Evolutionary conservation across 2,113 vertebrate species (phyloP), one percentile per base, ranked within the genome.

Genomic region (Apaloderma vittatum): DNA sequence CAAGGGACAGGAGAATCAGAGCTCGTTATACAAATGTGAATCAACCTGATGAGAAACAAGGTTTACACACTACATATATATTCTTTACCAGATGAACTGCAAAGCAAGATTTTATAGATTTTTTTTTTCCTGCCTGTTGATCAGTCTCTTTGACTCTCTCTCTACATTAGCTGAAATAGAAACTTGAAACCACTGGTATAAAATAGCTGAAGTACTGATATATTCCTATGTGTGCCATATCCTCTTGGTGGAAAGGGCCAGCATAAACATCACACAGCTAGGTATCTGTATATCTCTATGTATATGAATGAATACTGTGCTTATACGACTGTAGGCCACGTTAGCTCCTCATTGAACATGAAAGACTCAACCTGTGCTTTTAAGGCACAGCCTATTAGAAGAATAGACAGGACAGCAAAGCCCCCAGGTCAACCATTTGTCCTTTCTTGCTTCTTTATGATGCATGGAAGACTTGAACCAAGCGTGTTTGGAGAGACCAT

Each of bases 31-130:
- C 2, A 4, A 91, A 82, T 79, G 40, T 11, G 1, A 62, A 84
- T 66, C 32, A 85, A 63, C 54, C 81, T 65, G 66, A 37, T 26
- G 27, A 94, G 88, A 85, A 92, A 88, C 58, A 81, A 92, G 73
- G 48, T 94, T 95, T 96, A 90, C 70, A 79, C 57, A 51, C 32
- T 29, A 58, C 12, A 40, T 20, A 12, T 43, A 75, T 72, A 91
- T 92, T 66, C 93, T 92, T 91, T 72, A 63, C 77, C 75, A 74
- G 73, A 78, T 26, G 49, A 93, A 93, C 52, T 84, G 30, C 86
- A 81, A 96, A 94, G 86, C 73, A 94, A 93, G 67, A 61, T 89
- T 92, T 96, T 91, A 88, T 22, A 91, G 72, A 15, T 15, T 19
- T 34, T 74, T 58, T 18, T 51, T 29, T 66, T 15, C 66, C 49